Evolutionary conservation across 2,888 invertebrate species (phyloP).

Genomic region (Chloroclysta siterata): DNA sequence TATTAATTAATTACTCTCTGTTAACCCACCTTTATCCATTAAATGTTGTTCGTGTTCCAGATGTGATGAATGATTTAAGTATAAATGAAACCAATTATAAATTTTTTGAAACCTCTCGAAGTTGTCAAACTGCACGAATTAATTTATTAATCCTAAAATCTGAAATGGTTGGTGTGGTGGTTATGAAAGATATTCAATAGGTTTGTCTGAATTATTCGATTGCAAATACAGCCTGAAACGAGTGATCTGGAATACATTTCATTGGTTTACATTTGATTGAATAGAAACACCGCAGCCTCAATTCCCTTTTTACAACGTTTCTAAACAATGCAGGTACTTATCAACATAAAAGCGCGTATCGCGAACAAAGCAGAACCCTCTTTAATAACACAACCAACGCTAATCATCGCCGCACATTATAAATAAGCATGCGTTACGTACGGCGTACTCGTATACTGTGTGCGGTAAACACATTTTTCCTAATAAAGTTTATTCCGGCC

Average conservation of each 20-base stretch:
- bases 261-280: neutral
- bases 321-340: slow-evolving; percentile 18
- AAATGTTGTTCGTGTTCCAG: slow-evolving; percentile 58
- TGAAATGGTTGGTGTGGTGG: slow-evolving; percentile 1
- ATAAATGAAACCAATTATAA: slow-evolving; percentile 67
- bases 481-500: slow-evolving; percentile 73
- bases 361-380: slow-evolving; percentile 33
- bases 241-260: neutral
- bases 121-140: slow-evolving; percentile 57
- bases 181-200: slow-evolving; percentile 20
- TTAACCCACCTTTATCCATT: slow-evolving; percentile 55
- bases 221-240: slow-evolving; percentile 1
- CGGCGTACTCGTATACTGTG: slow-evolving; percentile 39
- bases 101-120: slow-evolving; percentile 58
- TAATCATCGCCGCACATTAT: slow-evolving; percentile 42
- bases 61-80: slow-evolving; percentile 67
- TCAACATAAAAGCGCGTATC: slow-evolving; percentile 15
- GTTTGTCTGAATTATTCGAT: neutral
- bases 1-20: slow-evolving; percentile 64
- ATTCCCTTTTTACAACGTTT: slow-evolving; percentile 12
- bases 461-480: slow-evolving; percentile 70
- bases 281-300: neutral
- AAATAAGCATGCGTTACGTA: slow-evolving; percentile 56
- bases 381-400: slow-evolving; percentile 34
- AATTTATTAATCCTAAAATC: too few species aligned